A percentile compares a stretch with the other conserved stretches of the same genome.
Evolutionary conservation across 2,797 vertebrate species (phyloP).

Genomic region (Craterocephalus amniculus): DNA sequence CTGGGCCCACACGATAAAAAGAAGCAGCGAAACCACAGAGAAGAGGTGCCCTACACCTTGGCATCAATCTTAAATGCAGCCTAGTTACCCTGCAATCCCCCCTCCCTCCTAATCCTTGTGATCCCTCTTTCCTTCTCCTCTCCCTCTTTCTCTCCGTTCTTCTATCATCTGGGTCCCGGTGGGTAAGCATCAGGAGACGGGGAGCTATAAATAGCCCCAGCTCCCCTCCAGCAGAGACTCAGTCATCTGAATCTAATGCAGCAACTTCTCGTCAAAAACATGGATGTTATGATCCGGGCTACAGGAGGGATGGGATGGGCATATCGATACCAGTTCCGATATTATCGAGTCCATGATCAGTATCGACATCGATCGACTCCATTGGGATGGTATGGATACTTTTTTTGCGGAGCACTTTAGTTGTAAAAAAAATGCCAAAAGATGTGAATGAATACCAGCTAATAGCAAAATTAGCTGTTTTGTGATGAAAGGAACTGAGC

Average conservation of each 20-base stretch:
- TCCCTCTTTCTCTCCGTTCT: constrained; percentile 49
- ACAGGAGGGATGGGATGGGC: constrained; percentile 34
- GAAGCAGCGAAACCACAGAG: constrained; percentile 40
- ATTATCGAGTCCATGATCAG: no score
- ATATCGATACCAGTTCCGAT: no score
- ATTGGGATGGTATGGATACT: no score
- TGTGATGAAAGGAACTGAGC: no score
- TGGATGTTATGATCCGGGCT: constrained; percentile 53
- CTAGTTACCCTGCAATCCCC: constrained; percentile 71
- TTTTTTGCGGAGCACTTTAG: no score
- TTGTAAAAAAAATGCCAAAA: no score
- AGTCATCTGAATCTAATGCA: constrained; percentile 71
- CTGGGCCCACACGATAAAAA: neutral
- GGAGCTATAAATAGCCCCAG: constrained; percentile 76
- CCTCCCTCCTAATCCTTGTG: constrained; percentile 39
- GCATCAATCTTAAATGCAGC: constrained; percentile 75
- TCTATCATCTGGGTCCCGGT: constrained; percentile 64
- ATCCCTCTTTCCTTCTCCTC: constrained; percentile 28
- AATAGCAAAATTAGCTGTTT: no score
- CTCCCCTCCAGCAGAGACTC: constrained; percentile 71
- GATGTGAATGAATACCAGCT: no score
- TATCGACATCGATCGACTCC: no score
- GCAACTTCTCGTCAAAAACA: constrained; percentile 59
- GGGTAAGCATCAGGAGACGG: constrained; percentile 71
- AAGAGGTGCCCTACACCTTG: constrained; percentile 56